These are phyloP conservation scores for Andrena praecox DNA, from an alignment of 2,888 invertebrate genomes.

Conservation along the genomic window DNA sequence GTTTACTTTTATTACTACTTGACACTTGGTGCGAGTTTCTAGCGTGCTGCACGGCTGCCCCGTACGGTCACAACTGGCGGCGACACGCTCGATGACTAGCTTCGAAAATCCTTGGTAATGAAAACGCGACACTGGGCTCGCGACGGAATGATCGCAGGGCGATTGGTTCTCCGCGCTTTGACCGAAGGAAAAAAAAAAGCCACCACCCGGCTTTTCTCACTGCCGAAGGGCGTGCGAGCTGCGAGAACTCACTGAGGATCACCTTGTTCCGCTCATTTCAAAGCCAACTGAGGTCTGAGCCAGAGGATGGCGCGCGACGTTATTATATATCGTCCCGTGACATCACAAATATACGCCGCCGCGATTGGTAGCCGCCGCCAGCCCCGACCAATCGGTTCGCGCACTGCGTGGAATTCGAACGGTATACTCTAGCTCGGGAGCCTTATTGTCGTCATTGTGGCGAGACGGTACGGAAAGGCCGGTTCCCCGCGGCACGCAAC, in stretches of 20 bases:
- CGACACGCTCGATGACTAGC: constrained; percentile 74
- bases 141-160: neutral
- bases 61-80: constrained; percentile 34
- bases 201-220: constrained; percentile 67
- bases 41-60: constrained; percentile 26
- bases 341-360: constrained; percentile 74
- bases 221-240: constrained; percentile 70
- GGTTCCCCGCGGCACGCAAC: constrained; percentile 32
- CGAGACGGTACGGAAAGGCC: constrained; percentile 50
- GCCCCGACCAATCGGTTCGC: constrained; percentile 83
- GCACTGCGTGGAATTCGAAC: constrained; percentile 72
- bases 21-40: constrained; percentile 66
- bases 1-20: constrained; percentile 47
- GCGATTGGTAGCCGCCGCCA: constrained; percentile 72
- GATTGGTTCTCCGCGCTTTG: constrained; percentile 7
- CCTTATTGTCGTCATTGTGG: constrained; percentile 64
- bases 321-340: constrained; percentile 78
- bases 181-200: constrained; percentile 47
- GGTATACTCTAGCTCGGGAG: constrained; percentile 57
- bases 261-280: constrained; percentile 76
- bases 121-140: constrained; percentile 14
- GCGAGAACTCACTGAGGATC: constrained; percentile 72
- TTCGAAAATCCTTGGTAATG: constrained; percentile 74
- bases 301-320: constrained; percentile 68
- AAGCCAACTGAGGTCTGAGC: constrained; percentile 80